Evolutionary conservation across 2,888 invertebrate genomes (phyloP), one percentile per base, ranked within the genome.

Genomic region (Plutella xylostella): DNA sequence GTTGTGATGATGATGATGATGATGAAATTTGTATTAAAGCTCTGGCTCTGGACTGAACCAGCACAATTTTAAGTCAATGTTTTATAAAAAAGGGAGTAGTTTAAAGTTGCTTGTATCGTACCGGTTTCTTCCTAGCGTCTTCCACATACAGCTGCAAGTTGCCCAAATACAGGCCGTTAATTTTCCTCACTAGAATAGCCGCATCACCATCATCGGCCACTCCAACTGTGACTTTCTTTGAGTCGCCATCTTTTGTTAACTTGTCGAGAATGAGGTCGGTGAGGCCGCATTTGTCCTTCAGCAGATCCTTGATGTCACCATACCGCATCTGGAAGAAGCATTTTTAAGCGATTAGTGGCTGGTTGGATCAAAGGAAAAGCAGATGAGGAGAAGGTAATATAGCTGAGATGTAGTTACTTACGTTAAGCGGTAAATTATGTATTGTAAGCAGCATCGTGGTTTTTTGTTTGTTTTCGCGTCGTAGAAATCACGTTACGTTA

Each of bases 191-290:
- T 1, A 69, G 45, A 1, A 60, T 53, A 12, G 59, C 61, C 0
- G 62, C 68, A 18, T 69, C 68, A 18, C 56, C 59, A 1, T 65
- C 65, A 11, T 58, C 58, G 0, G 60, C 52, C 2, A 69, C 22
- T 0, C 68, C 68, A 4, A 68, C 57, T 0, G 66, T 68, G n/a
- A 69, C 63, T 43, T 55, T 57, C 49, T 61, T 68, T 1, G 41
- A 39, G 3, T 44, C 38, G 1, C 55, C 58, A 5, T 58, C 57
- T 1, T 14, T 30, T 0, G 55, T 33, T 35, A 68, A 48, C 45
- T 65, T 63, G 44, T 68, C 68, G 35, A 69, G 49, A 20, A 67
- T 62, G 11, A 68, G 43, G 1, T 68, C 61, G 0, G 48, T 46
- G 3, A 65, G 40, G 2, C 61, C 62, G 42, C 68, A 69, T 53